Percentiles rank a stretch among this genome's conserved stretches.
These are phyloP conservation scores for Myrmophylax atrothorax DNA, from an alignment of 2,113 vertebrate genomes.

Conservation along the genomic window DNA sequence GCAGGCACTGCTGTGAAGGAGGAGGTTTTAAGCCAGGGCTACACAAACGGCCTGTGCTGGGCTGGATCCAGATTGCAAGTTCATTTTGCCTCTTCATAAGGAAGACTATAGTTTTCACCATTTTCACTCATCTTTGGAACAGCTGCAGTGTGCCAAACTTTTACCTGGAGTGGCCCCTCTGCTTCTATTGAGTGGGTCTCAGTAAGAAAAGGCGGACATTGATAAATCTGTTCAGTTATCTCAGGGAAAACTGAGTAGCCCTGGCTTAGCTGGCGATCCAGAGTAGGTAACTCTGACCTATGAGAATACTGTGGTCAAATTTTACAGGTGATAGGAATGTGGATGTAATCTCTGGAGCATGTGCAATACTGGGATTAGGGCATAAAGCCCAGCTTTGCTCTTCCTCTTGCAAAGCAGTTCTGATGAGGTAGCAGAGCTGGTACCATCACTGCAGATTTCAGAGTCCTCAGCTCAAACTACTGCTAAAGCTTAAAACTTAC, in stretches of 20 bases:
- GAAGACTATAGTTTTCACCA: background rate
- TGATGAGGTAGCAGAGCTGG: background rate
- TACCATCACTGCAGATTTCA: background rate
- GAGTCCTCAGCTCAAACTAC: background rate
- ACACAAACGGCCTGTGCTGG: background rate
- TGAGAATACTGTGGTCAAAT: background rate
- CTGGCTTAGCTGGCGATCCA: background rate
- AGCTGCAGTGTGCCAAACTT: background rate
- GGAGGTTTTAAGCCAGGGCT: background rate
- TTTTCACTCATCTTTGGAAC: background rate
- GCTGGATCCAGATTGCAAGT: background rate
- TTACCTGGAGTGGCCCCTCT: fast-evolving
- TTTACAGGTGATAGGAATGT: background rate
- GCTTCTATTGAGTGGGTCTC: background rate
- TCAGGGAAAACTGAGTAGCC: background rate
- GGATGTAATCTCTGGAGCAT: background rate
- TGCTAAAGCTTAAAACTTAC: background rate
- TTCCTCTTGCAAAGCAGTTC: background rate
- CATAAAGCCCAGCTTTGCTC: background rate
- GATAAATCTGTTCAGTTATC: background rate
- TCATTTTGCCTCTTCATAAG: background rate
- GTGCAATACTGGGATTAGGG: background rate
- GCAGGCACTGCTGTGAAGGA: background rate
- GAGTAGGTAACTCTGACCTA: background rate
- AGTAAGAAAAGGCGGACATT: background rate